phyloP scores from a whole-genome alignment of 2,113 vertebrate species.

The Cryptomyrus ogoouensis region DNA sequence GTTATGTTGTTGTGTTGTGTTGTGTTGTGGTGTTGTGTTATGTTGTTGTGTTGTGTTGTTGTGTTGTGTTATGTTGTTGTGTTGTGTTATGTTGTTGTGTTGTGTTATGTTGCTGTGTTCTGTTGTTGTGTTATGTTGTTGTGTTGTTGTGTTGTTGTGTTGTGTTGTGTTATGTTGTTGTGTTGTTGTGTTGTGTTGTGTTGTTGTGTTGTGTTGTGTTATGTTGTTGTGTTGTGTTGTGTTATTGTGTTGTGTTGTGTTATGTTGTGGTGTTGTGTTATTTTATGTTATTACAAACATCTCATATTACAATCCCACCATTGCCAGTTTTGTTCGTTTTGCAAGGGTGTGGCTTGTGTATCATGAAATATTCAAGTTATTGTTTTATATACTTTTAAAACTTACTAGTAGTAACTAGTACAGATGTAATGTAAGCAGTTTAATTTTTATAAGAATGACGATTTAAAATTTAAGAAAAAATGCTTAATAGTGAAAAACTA shows the following conservation, averaged over 20 bases:
- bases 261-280: not conserved
- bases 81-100: not conserved
- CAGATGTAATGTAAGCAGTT: not conserved
- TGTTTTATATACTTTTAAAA: not conserved
- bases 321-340: not conserved
- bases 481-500: not conserved
- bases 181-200: too few relatives aligned
- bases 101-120: not conserved
- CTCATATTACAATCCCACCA: not conserved
- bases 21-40: too few relatives aligned
- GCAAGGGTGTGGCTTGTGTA: not conserved
- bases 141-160: too few relatives aligned
- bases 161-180: not conserved
- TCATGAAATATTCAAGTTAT: not conserved
- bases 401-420: not conserved
- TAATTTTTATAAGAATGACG: not conserved
- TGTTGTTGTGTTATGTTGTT: not conserved
- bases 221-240: too few relatives aligned
- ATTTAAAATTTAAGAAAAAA: not conserved
- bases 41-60: not conserved
- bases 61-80: not conserved
- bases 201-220: not conserved
- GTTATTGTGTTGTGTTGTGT: too few relatives aligned
- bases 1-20: too few relatives aligned
- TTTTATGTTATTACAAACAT: not conserved